Evolutionary conservation across 2,888 invertebrate genomes (phyloP), one percentile per base, ranked within the genome.

Genomic region (Euplexia lucipara): DNA sequence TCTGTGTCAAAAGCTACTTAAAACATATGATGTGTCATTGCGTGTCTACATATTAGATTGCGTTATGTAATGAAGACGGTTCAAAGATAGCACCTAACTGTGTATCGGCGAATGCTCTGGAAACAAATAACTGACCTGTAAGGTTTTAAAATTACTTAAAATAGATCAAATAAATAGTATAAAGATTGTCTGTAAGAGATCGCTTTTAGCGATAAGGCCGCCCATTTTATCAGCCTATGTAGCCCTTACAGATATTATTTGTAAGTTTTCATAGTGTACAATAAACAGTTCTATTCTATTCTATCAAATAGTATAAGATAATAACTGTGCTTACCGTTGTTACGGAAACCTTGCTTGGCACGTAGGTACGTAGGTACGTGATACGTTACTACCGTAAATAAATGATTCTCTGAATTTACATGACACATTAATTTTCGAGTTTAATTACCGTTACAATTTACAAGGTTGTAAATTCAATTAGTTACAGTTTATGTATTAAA

Each of bases 1-100:
- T 73, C 32, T 60, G 35, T 59, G 77, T 77, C 72, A 72, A 76
- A 71, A 44, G 53, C 64, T 49, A 70, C 54, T 71, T 76, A 12
- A 71, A 53, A 45, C n/a, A 41, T 56, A 41, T 54, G 49, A 37
- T 51, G 5, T 51, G 49, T 75, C 54, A 45, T 61, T 54, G 53
- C 41, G 45, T 45, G 39, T 22, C 35, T 37, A 37, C 35, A 9
- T n/a, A 35, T 9, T 16, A 44, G 34, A 49, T 75, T 76, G 37
- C 70, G 44, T 45, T 14, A 53, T 69, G 18, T 10, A 22, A 3
- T 26, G 18, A 34, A n/a, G n/a, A 34, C 0, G 18, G n/a, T 49
- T 2, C 7, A 2, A 26, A 7, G 37, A 5, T 9, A 16, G 16
- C 10, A 26, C 35, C 1, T 16, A 18, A 1, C 10, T 37, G 32